phyloP scores from a whole-genome alignment of 2,113 vertebrate species.

The Ophthalmotilapia sp. region DNA sequence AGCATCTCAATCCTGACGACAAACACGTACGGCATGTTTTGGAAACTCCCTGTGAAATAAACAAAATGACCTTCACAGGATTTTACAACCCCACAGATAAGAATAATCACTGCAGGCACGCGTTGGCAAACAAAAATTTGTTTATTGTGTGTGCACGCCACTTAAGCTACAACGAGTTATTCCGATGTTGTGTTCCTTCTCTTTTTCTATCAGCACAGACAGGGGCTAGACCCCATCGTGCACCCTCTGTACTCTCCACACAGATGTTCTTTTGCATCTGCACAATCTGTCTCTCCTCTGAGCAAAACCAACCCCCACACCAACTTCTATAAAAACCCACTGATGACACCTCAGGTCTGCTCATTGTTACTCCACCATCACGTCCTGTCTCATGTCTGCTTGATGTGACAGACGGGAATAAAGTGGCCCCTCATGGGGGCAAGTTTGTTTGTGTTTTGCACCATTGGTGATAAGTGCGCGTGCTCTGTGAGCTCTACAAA shows the following conservation, averaged over 20 bases:
- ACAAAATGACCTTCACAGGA: slow-evolving; percentile 30
- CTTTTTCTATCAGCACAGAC: neutral
- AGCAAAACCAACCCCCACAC: neutral
- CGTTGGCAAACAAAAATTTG: slow-evolving; percentile 6
- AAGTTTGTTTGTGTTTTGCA: slow-evolving; percentile 58
- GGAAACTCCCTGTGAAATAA: slow-evolving; percentile 13
- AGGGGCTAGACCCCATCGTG: neutral
- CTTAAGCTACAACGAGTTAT: neutral
- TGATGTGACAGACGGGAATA: slow-evolving; percentile 20
- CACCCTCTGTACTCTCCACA: neutral
- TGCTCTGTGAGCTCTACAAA: slow-evolving; percentile 31
- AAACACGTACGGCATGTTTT: slow-evolving; percentile 15
- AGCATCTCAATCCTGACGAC: slow-evolving; percentile 29
- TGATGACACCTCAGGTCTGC: slow-evolving; percentile 13
- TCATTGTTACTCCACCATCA: slow-evolving; percentile 19
- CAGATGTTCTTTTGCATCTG: slow-evolving; percentile 23
- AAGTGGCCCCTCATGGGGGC: slow-evolving; percentile 5
- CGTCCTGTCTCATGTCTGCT: slow-evolving; percentile 38
- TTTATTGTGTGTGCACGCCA: neutral
- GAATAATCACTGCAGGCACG: slow-evolving; percentile 4
- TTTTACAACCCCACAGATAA: slow-evolving; percentile 30
- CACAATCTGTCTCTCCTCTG: slow-evolving; percentile 1
- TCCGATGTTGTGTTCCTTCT: neutral
- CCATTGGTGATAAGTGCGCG: slow-evolving; percentile 54
- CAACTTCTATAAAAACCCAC: neutral